Percentiles rank a stretch among this genome's conserved stretches.
Evolutionary conservation across 35 echinoderm and acorn worm species (phyloP).

Genomic region (Diadema setosum): DNA sequence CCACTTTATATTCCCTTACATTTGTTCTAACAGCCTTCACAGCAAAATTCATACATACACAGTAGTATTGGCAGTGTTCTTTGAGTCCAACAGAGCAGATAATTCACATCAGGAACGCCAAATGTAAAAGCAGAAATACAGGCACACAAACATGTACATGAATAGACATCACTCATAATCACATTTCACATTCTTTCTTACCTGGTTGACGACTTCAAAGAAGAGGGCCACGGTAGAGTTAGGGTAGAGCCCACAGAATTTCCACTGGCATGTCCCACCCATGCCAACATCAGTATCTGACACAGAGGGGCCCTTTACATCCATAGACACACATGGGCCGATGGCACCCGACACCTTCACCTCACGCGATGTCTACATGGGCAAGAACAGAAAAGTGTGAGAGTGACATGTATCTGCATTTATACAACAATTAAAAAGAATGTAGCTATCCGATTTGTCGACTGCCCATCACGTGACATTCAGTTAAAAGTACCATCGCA

Average conservation of each 20-base stretch:
- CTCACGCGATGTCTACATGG: slow-evolving; percentile 82
- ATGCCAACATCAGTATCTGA: slow-evolving; percentile 97
- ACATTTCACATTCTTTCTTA: slow-evolving; percentile 22
- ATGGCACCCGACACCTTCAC: slow-evolving; percentile 93
- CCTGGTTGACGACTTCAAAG: slow-evolving; percentile 99
- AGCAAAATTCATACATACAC: no score
- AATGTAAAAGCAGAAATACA: no score
- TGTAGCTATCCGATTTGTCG: no score
- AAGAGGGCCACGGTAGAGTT: slow-evolving; percentile 85
- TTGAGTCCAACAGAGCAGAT: no score
- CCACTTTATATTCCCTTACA: no score
- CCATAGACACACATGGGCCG: slow-evolving; percentile 84
- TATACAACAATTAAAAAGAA: no score
- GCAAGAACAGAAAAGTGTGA: not conserved
- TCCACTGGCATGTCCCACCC: slow-evolving; percentile 97
- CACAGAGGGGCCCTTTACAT: slow-evolving; percentile 69
- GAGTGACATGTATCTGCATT: no score
- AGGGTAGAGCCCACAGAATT: slow-evolving; percentile 88
- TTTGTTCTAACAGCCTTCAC: no score
- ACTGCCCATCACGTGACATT: no score
- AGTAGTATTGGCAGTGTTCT: no score
- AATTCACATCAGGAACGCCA: no score
- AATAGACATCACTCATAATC: not conserved
- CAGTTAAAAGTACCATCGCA: no score
- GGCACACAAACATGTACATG: not conserved